Percentiles rank a stretch among this genome's conserved stretches.
These are phyloP conservation scores for Sebastiscus albofasciatus DNA, from an alignment of 2,797 vertebrate genomes.

Conservation along the genomic window DNA sequence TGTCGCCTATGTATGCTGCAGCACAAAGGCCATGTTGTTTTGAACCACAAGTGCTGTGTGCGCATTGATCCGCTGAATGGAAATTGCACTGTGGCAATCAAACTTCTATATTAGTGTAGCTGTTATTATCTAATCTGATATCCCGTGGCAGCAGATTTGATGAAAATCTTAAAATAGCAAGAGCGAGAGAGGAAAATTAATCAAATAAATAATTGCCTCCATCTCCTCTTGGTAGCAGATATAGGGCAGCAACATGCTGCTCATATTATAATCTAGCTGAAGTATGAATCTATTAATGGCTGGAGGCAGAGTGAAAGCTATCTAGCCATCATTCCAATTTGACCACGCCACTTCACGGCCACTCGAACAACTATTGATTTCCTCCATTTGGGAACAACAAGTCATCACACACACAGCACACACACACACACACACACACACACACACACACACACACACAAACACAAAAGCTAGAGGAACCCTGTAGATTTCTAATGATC, in stretches of 20 bases:
- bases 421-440: not conserved
- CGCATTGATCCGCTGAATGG: not conserved
- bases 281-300: conserved; percentile 46
- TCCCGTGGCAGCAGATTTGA: conserved; percentile 21
- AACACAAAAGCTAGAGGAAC: conserved; percentile 8
- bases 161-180: conserved; percentile 47
- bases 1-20: not conserved
- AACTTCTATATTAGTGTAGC: conserved; percentile 10
- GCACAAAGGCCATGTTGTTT: conserved; percentile 8
- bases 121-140: conserved; percentile 42
- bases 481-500: conserved; percentile 63
- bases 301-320: conserved; percentile 33
- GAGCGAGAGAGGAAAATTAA: conserved; percentile 22
- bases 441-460: not conserved
- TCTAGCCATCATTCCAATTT: conserved; percentile 22
- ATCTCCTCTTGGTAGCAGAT: conserved; percentile 36
- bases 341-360: conserved; percentile 22
- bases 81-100: conserved; percentile 12
- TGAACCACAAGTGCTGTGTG: not conserved
- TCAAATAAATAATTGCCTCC: conserved; percentile 40
- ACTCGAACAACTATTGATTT: conserved; percentile 41
- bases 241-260: conserved; percentile 15
- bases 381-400: conserved; percentile 21
- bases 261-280: conserved; percentile 44
- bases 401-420: not conserved